phyloP scores from a whole-genome alignment of 2,797 vertebrate species.

The Clarias pachynema region DNA sequence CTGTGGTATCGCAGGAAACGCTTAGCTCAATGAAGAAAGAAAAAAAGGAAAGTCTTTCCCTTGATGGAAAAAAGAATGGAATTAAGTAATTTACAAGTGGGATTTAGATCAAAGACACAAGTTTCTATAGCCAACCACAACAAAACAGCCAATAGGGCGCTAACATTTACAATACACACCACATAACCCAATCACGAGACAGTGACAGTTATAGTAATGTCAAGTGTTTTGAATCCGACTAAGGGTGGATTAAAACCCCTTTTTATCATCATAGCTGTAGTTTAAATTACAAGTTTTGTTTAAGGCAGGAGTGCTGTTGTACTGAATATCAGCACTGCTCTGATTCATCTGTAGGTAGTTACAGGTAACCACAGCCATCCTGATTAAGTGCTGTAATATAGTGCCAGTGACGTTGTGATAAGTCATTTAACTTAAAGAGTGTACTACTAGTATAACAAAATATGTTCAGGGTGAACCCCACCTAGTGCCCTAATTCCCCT shows the following conservation, averaged over 20 bases:
- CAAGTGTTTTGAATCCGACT: background rate
- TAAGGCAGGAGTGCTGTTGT: background rate
- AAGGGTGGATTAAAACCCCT: background rate
- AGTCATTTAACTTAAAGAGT: too few species aligned
- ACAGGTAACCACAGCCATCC: background rate
- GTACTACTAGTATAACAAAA: too few species aligned
- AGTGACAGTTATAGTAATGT: background rate
- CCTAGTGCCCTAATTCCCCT: too few species aligned
- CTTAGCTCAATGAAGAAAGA: background rate
- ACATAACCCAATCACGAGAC: background rate
- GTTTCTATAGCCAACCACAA: background rate
- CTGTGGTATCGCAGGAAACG: constrained; percentile 25
- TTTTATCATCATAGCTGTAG: background rate
- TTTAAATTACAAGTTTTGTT: background rate
- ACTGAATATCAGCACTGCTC: background rate
- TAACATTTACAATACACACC: background rate
- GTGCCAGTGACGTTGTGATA: background rate
- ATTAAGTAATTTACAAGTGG: background rate
- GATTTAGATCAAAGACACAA: background rate
- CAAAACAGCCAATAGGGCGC: background rate
- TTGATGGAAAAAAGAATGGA: background rate
- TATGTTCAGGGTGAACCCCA: too few species aligned
- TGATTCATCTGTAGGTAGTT: background rate
- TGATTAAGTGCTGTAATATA: background rate
- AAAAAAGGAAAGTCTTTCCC: constrained; percentile 5